Evolutionary conservation across 1,140 invertebrate species (phyloP), one percentile per base, ranked within the genome.

Genomic region (Drosophila kepulauana): DNA sequence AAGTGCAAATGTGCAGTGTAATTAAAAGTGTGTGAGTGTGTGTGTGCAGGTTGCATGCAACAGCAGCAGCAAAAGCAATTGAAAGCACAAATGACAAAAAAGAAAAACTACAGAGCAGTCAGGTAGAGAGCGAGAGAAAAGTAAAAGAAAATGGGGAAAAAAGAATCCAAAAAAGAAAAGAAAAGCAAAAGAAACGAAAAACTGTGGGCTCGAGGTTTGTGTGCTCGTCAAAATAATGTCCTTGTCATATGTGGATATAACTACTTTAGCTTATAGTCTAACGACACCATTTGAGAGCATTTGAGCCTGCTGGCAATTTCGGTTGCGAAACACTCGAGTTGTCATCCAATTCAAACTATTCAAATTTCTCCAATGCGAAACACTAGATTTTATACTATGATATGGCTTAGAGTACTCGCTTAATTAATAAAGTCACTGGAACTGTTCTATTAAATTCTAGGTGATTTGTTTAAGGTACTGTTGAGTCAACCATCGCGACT

Each of bases 1-100:
- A 87, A 88, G 84, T 87, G 84, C 80, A 87, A 87, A 82, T 88
- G 84, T 87, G 84, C 84, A 84, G 84, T 88, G 84, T 89, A 88
- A 88, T 88, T 88, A 88, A 84, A 89, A 84, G 61, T 84, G 35
- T 70, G 20, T 25, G 20, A 25, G 20, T 25, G 20, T 25, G 82
- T 78, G 58, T 62, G 54, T 62, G 45, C 43, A 48, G 46, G 54
- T 41, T 57, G 61, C 73, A 62, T 49, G 54, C 59, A 64, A 54
- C 70, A 71, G 65, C 81, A 73, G 62, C 30, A 73, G 62, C 30
- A 64, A 75, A 54, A 78, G 73, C 61, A 75, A 89, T 78, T 84
- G 85, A 87, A 82, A 88, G 69, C 62, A 74, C 49, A 81, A 82
- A 75, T 64, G 72, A 78, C 73, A 75, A 80, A 79, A 71, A 67